Base-by-base conservation (phyloP, 2,888 invertebrate genomes). In the Troilus luridus region DNA sequence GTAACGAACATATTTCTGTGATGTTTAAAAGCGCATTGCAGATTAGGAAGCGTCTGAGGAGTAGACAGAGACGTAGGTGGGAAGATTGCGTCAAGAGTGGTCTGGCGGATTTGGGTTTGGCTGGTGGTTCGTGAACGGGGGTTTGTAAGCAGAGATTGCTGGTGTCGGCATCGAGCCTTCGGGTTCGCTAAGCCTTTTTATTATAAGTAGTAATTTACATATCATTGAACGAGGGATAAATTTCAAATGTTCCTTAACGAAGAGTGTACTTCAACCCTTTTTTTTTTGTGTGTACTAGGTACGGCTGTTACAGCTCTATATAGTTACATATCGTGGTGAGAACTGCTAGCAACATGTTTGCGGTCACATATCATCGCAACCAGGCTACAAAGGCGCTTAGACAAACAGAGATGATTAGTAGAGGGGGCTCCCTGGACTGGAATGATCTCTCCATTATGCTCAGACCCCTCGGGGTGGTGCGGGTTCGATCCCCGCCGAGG, bases 301-400 rank as follows among this genome's bases (percentile, higher is more conserved):
- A 21, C 64, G 64, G n/a, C n/a, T 64, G 64, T n/a, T 64, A 64
- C 64, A 41, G n/a, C 9, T 64, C 8, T 1, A 62, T 21, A 62
- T 21, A 62, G 6, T 21, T 62, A n/a, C n/a, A 64, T n/a, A 64
- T 64, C 12, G 64, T 64, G 64, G n/a, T 64, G 64, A 64, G 64
- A 64, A 64, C 64, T n/a, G 67, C 14, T 64, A n/a, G n/a, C n/a
- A n/a, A n/a, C 64, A 77, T 77, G 77, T 77, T 81, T 81, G 81
- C 81, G 81, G 81, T 81, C 54, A 81, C 81, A 81, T 81, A 81
- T 81, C 81, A 81, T 81, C 81, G 21, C 54, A 21, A 21, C 54
- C 21, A 1, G n/a, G 21, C 21, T 54, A 19, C 17, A 17, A 54
- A 81, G 54, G 21, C 21, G 81, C 19, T 81, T 81, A 56, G 81